Conservation (phyloP, 2,888 invertebrate genomes). For the Pimpla rufipes region DNA sequence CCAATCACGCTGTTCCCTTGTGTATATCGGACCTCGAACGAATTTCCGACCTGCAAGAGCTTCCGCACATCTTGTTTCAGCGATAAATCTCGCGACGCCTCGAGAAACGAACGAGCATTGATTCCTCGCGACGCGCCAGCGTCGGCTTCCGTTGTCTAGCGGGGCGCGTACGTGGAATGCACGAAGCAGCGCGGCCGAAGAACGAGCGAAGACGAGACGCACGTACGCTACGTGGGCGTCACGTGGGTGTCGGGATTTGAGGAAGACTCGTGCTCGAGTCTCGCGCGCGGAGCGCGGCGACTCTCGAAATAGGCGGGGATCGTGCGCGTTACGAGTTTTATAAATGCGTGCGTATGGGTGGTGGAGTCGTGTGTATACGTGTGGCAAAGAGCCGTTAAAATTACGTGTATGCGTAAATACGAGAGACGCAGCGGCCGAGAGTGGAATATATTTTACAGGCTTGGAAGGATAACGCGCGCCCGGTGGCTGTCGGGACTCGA, state of each 20-base stretch:
- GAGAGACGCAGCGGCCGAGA: neutral
- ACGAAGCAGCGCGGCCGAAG: neutral
- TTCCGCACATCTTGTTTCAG: neutral
- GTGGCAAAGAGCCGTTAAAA: slow-evolving; percentile 25
- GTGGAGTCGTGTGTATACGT: neutral
- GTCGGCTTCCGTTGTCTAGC: neutral
- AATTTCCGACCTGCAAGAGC: neutral
- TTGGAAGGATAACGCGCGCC: slow-evolving; percentile 17
- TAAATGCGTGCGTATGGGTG: neutral
- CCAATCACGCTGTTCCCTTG: slow-evolving; percentile 57
- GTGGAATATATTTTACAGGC: slow-evolving; percentile 7
- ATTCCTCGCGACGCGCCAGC: slow-evolving; percentile 23
- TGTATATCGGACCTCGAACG: too few species aligned
- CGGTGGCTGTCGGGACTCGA: neutral
- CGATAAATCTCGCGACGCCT: slow-evolving; percentile 6
- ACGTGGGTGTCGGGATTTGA: slow-evolving; percentile 65
- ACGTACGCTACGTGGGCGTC: slow-evolving; percentile 55
- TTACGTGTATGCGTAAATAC: slow-evolving; percentile 10
- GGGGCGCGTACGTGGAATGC: neutral
- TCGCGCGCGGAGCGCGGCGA: too few species aligned
- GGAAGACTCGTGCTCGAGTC: slow-evolving; percentile 37
- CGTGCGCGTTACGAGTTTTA: neutral
- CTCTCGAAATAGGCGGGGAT: slow-evolving; percentile 34
- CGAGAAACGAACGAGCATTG: slow-evolving; percentile 29
- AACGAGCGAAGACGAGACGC: neutral